These are phyloP conservation scores for Epinephelus fuscoguttatus DNA, from an alignment of 2,113 vertebrate species.

Conservation along the genomic window DNA sequence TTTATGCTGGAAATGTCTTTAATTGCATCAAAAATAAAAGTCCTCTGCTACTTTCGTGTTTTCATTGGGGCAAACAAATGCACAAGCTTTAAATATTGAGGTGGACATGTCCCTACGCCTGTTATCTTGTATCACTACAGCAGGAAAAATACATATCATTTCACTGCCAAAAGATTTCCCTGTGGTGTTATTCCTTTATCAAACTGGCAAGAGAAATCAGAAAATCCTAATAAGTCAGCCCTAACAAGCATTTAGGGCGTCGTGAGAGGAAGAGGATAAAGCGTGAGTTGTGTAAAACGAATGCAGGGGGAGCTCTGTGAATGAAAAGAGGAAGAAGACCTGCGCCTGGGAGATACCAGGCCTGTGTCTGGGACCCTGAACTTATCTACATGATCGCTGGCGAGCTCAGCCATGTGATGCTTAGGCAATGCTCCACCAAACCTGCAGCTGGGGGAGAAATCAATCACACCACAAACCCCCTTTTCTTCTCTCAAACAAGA, in stretches of 20 bases:
- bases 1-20: too few relatives aligned
- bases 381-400: slow-evolving; percentile 62
- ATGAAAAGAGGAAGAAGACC: slow-evolving; percentile 41
- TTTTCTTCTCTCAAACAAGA: slow-evolving; percentile 77
- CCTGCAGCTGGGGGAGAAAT: slow-evolving; percentile 78
- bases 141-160: slow-evolving; percentile 26
- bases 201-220: slow-evolving; percentile 34
- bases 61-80: too few relatives aligned
- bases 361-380: slow-evolving; percentile 46
- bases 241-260: slow-evolving; percentile 43
- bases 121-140: slow-evolving; percentile 11
- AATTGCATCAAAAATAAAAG: too few relatives aligned
- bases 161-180: slow-evolving; percentile 16
- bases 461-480: slow-evolving; percentile 70
- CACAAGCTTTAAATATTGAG: too few relatives aligned
- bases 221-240: slow-evolving; percentile 39
- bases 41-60: too few relatives aligned
- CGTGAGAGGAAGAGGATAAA: slow-evolving; percentile 37
- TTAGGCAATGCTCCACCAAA: slow-evolving; percentile 68
- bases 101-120: too few relatives aligned
- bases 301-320: slow-evolving; percentile 17
- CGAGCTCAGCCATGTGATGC: slow-evolving; percentile 69
- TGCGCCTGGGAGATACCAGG: slow-evolving; percentile 49
- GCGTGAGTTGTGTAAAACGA: slow-evolving; percentile 56
- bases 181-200: slow-evolving; percentile 23